These are phyloP conservation scores for Periophthalmus modestus DNA, from an alignment of 2,113 vertebrate genomes.

Conservation along the genomic window DNA sequence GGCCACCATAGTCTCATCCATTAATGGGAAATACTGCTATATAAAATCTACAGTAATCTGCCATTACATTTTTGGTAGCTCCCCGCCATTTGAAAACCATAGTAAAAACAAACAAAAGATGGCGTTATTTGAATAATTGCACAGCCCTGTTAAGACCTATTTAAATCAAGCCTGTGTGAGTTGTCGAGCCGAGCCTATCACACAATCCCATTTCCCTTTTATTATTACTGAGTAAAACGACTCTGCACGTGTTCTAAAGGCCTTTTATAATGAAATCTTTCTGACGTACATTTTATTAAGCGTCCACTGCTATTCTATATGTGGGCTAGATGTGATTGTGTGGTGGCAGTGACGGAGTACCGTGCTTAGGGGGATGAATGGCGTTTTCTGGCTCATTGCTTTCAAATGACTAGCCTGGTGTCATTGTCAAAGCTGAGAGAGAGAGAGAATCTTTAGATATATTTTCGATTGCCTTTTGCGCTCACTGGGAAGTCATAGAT, in stretches of 20 bases:
- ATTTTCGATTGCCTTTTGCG: constrained; percentile 25
- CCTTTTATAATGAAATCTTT: constrained; percentile 33
- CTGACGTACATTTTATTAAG: constrained; percentile 33
- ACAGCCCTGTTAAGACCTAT: neutral
- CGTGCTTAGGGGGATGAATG: constrained; percentile 66
- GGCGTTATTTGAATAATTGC: neutral
- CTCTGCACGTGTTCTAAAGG: constrained; percentile 19
- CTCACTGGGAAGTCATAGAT: neutral
- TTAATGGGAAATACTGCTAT: too few species aligned
- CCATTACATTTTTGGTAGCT: neutral
- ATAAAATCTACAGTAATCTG: neutral
- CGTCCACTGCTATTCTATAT: constrained; percentile 13
- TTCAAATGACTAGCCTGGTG: constrained; percentile 66
- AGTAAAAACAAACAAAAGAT: neutral
- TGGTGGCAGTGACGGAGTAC: constrained; percentile 46
- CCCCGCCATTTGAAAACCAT: neutral
- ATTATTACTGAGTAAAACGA: constrained; percentile 26
- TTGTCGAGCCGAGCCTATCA: neutral
- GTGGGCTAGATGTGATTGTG: constrained; percentile 48
- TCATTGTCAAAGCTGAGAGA: constrained; percentile 66
- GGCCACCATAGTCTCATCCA: too few species aligned
- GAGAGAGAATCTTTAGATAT: constrained; percentile 62
- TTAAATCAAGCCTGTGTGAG: neutral
- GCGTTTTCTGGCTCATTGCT: constrained; percentile 74
- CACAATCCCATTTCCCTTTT: constrained; percentile 4